A percentile compares a stretch with the other conserved stretches of the same genome.
Evolutionary conservation across 2,113 vertebrate genomes (phyloP).

Genomic region (Miniopterus natalensis): DNA sequence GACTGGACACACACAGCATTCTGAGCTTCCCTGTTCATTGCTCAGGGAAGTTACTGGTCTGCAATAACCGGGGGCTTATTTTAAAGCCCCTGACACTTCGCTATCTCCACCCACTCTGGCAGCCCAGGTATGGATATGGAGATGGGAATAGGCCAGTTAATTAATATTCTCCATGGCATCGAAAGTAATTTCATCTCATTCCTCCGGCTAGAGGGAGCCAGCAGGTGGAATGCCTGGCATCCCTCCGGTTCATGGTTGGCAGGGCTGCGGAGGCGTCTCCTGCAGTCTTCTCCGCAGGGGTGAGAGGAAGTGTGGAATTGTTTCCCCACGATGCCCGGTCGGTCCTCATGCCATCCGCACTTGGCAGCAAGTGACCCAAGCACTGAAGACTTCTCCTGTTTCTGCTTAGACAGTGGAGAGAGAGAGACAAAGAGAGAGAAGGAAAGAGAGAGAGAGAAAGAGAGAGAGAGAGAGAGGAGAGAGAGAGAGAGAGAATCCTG

Average conservation of each 20-base stretch:
- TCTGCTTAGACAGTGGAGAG: constrained; percentile 67
- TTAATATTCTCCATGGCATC: background rate
- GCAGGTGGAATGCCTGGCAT: background rate
- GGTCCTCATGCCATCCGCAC: constrained; percentile 53
- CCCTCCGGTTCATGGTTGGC: background rate
- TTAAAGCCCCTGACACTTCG: background rate
- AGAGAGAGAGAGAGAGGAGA: background rate
- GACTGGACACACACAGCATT: background rate
- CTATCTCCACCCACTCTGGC: background rate
- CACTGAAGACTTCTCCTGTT: constrained; percentile 65
- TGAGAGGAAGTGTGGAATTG: background rate
- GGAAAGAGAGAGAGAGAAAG: background rate
- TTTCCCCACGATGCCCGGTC: background rate
- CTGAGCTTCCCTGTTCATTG: background rate
- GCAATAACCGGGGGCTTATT: background rate
- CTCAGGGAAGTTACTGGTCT: background rate
- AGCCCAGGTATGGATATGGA: background rate
- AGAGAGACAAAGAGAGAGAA: background rate
- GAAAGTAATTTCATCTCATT: background rate
- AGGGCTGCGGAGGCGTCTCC: background rate
- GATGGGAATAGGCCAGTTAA: background rate
- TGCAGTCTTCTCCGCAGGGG: background rate
- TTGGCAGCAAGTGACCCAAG: constrained; percentile 82
- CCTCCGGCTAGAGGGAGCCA: background rate
- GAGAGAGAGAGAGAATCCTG: background rate